Conservation (phyloP, 2,888 invertebrate species). For the Oscheius myriophilus region DNA sequence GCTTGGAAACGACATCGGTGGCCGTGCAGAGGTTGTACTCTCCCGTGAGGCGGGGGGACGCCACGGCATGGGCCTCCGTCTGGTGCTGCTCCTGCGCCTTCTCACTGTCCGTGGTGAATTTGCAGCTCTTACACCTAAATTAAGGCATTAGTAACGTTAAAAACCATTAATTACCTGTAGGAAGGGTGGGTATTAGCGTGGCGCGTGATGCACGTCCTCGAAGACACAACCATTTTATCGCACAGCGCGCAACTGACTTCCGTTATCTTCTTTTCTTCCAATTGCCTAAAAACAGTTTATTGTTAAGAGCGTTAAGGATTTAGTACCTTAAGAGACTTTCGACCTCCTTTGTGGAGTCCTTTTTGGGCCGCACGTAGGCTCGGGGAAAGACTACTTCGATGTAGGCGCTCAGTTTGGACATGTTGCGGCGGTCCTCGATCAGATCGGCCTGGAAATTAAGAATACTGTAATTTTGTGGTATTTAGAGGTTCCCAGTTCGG, state of each 20-base stretch:
- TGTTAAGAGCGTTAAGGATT: too few relatives aligned
- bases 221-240: conserved; percentile 6
- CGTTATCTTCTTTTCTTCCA: conserved; percentile 19
- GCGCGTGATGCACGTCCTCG: conserved; percentile 1
- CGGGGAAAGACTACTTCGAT: conserved; percentile 42
- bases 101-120: conserved; percentile 31
- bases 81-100: conserved; percentile 39
- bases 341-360: conserved; percentile 18
- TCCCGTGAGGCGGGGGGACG: conserved; percentile 39
- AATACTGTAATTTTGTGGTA: too few relatives aligned
- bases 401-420: conserved; percentile 39
- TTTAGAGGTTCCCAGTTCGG: too few relatives aligned
- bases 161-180: conserved; percentile 7
- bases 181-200: conserved; percentile 20
- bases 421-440: conserved; percentile 47
- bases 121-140: conserved; percentile 50
- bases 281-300: not conserved
- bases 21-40: conserved; percentile 48
- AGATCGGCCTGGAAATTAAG: conserved; percentile 27
- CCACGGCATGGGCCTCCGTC: conserved; percentile 27
- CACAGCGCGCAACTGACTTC: conserved; percentile 20
- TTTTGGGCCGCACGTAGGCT: conserved; percentile 15
- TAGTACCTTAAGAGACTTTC: conserved; percentile 13
- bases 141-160: not conserved
- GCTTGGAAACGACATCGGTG: conserved; percentile 37